Base-by-base conservation (phyloP, 2,888 invertebrate species). In the Chrysomela aeneicollis region DNA sequence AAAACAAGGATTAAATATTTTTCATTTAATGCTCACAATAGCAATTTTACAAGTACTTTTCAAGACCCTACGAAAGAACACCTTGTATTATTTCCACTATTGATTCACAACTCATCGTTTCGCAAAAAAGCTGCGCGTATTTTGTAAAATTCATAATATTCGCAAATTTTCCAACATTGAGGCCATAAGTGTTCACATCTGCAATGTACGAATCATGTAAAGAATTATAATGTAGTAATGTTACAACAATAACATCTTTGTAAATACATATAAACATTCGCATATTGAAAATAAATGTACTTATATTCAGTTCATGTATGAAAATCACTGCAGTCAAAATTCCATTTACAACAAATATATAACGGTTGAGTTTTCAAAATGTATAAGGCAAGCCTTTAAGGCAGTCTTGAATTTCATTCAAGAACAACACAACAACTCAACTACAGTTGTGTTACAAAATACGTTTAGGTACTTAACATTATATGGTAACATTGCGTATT, bases 21-120 rank as follows among this genome's bases (percentile, higher is more conserved):
- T 76, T 73, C 72, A 76, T 81, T 81, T 81, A 81, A 82, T 81
- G 81, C 82, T 82, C 81, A 82, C 82, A 81, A 78, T 80, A 81
- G 81, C 81, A 78, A 78, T 78, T 79, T 77, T 73, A 53, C 64
- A 60, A 66, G 62, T 69, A 64, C 58, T 64, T 69, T 64, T 68
- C 51, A 63, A 67, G 63, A 63, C 67, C 57, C 68, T 71, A 68
- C 66, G 61, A 61, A 71, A 61, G 66, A 65, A 68, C 63, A 65
- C 58, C 61, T 66, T 66, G 52, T 59, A 58, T 65, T 66, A 59
- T 59, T 62, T 54, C 70, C 68, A 68, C 58, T 61, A 64, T 66
- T 63, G 59, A 66, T 66, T 66, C 66, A 66, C 66, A 69, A 63
- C 63, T 71, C 71, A 70, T 72, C 67, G 65, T 66, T 61, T 62